Evolutionary conservation across 2,113 vertebrate genomes (phyloP).

Genomic region (Burhinus bistriatus): DNA sequence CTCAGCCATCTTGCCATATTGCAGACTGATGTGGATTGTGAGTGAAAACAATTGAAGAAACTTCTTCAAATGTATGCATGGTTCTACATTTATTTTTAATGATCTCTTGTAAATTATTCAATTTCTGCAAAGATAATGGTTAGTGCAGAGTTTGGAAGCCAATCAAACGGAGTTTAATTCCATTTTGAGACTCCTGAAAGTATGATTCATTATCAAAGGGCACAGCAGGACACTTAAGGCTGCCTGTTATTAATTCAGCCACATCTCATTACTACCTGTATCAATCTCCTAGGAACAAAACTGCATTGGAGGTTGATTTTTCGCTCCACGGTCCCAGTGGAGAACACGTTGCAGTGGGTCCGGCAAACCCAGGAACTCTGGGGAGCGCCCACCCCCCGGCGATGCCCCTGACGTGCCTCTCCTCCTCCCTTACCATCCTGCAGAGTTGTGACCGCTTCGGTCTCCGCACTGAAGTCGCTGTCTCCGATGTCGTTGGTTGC

Average conservation of each 20-base stretch:
- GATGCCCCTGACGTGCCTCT: fast-evolving
- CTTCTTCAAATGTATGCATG: slow-evolving; percentile 42
- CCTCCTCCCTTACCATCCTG: slow-evolving; percentile 87
- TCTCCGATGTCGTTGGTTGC: slow-evolving; percentile 96
- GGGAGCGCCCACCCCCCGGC: fast-evolving
- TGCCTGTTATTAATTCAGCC: slow-evolving; percentile 2
- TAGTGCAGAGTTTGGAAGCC: slow-evolving; percentile 59
- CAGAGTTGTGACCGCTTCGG: slow-evolving; percentile 87
- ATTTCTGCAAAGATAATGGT: slow-evolving; percentile 70
- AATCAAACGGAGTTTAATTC: slow-evolving; percentile 58
- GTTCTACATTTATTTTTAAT: slow-evolving; percentile 69
- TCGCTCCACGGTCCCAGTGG: background rate
- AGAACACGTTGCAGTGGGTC: background rate
- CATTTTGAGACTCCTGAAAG: slow-evolving; percentile 56
- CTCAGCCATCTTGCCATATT: slow-evolving; percentile 12
- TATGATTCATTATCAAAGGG: slow-evolving; percentile 53
- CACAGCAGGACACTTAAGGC: background rate
- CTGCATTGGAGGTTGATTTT: background rate
- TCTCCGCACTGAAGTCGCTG: slow-evolving; percentile 87
- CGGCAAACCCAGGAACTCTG: background rate
- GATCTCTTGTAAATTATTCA: slow-evolving; percentile 70
- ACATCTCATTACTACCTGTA: slow-evolving; percentile 10
- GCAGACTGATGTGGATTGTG: background rate
- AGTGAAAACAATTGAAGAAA: slow-evolving; percentile 58
- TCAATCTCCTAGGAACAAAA: background rate